Evolutionary conservation across 2,888 invertebrate genomes (phyloP), one percentile per base, ranked within the genome.

Genomic region (Helobdella robusta): DNA sequence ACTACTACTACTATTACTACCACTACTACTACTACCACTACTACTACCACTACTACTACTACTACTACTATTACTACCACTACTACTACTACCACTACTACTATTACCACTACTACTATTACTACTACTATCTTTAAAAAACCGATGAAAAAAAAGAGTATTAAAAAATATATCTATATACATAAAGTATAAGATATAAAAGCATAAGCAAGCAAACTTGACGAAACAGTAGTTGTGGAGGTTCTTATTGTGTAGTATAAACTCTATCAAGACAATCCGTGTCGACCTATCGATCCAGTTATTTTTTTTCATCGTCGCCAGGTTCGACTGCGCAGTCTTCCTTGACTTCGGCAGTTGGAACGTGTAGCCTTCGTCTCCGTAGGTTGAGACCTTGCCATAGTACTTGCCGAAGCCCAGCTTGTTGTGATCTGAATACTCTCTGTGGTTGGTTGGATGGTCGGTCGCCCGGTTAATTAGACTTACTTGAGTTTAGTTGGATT

Each of bases 351-450:
- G 70, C 44, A 72, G 64, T 25, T 66, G 36, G 11, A 71, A 69
- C 6, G 68, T 65, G 61, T 72, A 72, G 6, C 72, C 72, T 8
- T 72, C 72, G 4, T 68, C 69, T 0, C 69, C 65, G 59, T 72
- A 72, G 3, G 62, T 52, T 2, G 59, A 52, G 20, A 46, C 32
- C 32, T 50, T 62, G 2, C 62, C 62, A n/a, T 50, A 18, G 34
- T 50, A 62, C 32, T 46, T 62, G 2, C 44, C 28, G 34, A 46
- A 62, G 20, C 62, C 62, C n/a, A 62, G 34, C 4, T 48, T 46
- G 20, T 62, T 48, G 44, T 40, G n/a, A 11, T 11, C n/a, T 40
- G 11, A 15, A n/a, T 40, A 40, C n/a, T n/a, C n/a, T n/a, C n/a
- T n/a, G n/a, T n/a, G n/a, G n/a, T n/a, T n/a, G n/a, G n/a, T n/a